Conservation (phyloP, 2,888 invertebrate genomes). For the Phalangium opilio region DNA sequence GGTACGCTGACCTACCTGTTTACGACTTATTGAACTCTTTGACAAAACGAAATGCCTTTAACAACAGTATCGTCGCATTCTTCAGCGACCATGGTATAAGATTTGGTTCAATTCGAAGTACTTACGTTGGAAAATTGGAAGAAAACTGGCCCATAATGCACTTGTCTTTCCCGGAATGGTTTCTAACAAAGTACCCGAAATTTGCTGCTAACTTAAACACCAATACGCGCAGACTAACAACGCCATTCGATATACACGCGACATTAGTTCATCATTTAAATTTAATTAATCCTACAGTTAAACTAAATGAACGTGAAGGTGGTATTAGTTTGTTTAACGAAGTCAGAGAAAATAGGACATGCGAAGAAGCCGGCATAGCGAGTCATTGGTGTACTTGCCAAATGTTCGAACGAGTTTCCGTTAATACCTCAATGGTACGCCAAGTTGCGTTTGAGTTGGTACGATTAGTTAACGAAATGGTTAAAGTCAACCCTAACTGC, state of each 20-base stretch:
- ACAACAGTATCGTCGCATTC: slow-evolving; percentile 85
- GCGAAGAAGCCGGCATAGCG: slow-evolving; percentile 27
- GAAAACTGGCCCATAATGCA: slow-evolving; percentile 70
- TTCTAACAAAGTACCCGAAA: slow-evolving; percentile 43
- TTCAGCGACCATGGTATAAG: slow-evolving; percentile 33
- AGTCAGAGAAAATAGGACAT: slow-evolving; percentile 28
- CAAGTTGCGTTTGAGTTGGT: slow-evolving; percentile 10
- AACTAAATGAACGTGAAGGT: neutral
- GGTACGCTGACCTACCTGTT: slow-evolving; percentile 27
- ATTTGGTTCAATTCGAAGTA: slow-evolving; percentile 28
- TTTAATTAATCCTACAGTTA: slow-evolving; percentile 23
- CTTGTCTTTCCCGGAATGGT: slow-evolving; percentile 54
- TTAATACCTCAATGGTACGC: slow-evolving; percentile 5
- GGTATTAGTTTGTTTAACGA: slow-evolving; percentile 26
- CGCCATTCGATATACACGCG: slow-evolving; percentile 67
- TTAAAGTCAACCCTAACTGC: slow-evolving; percentile 41
- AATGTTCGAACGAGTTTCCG: slow-evolving; percentile 5
- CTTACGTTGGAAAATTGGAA: slow-evolving; percentile 51
- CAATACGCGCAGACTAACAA: slow-evolving; percentile 57
- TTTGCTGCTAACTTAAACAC: slow-evolving; percentile 47
- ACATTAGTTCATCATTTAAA: slow-evolving; percentile 54
- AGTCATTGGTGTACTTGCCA: slow-evolving; percentile 30
- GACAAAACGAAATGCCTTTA: slow-evolving; percentile 39
- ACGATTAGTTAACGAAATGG: slow-evolving; percentile 6
- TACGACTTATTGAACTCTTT: slow-evolving; percentile 41